These are phyloP conservation scores for Macquaria ambigua DNA, from an alignment of 2,113 vertebrate genomes.

Conservation along the genomic window DNA sequence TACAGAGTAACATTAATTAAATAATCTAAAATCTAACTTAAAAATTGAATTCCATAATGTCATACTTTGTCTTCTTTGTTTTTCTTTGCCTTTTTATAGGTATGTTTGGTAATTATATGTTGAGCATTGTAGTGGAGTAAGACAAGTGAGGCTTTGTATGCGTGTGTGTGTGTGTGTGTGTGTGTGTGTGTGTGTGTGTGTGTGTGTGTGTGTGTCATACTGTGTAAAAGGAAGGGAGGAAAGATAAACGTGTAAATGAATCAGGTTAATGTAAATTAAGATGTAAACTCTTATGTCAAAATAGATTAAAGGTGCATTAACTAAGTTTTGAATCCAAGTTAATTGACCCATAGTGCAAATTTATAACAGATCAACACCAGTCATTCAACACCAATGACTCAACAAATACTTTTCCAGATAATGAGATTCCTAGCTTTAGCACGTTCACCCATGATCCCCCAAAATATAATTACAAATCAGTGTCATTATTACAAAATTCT, in stretches of 20 bases:
- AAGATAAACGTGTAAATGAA: not conserved
- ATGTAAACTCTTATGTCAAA: not conserved
- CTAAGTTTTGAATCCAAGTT: not conserved
- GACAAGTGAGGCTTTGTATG: not conserved
- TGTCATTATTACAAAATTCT: not conserved
- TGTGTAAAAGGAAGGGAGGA: not conserved
- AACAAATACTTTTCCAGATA: constrained; percentile 10
- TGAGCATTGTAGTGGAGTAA: not conserved
- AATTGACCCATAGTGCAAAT: not conserved
- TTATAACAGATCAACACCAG: not conserved
- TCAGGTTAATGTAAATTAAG: not conserved
- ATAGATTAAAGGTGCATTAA: not conserved
- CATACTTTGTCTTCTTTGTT: not conserved
- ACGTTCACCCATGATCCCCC: not conserved
- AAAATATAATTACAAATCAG: not conserved
- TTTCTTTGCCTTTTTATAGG: not conserved
- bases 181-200: not conserved
- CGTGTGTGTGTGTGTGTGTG: not conserved
- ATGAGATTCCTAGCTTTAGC: not conserved
- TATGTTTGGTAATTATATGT: not conserved
- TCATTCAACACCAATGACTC: not conserved
- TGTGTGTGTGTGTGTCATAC: not conserved
- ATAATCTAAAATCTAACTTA: not conserved
- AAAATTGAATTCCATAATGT: not conserved
- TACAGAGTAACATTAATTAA: not conserved